Percentiles rank a stretch among this genome's conserved stretches.
These are phyloP conservation scores for Gadus chalcogrammus DNA, from an alignment of 2,113 vertebrate species.

Conservation along the genomic window DNA sequence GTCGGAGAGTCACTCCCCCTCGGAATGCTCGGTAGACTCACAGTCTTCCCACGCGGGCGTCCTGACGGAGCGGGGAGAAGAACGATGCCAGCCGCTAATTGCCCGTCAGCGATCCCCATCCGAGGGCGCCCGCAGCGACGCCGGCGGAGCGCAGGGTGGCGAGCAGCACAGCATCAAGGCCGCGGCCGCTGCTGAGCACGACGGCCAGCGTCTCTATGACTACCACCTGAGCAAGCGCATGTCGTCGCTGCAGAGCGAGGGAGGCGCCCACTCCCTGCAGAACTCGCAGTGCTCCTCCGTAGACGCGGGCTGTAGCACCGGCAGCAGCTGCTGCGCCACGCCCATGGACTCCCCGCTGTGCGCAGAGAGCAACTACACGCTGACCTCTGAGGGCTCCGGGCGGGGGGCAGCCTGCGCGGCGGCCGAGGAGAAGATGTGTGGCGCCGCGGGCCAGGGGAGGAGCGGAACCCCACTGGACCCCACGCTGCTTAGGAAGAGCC, in stretches of 20 bases:
- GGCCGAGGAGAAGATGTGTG: conserved; percentile 80
- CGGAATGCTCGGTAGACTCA: conserved; percentile 74
- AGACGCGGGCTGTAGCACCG: conserved; percentile 91
- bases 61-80: conserved; percentile 75
- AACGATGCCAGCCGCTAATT: conserved; percentile 67
- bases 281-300: conserved; percentile 95
- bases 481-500: conserved; percentile 83
- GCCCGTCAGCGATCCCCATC: conserved; percentile 73
- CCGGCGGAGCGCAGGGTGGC: conserved; percentile 68
- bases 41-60: conserved; percentile 76
- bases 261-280: conserved; percentile 88
- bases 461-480: conserved; percentile 81
- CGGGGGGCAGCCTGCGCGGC: conserved; percentile 56
- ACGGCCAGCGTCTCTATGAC: conserved; percentile 80
- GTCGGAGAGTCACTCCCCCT: conserved; percentile 71
- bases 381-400: conserved; percentile 65
- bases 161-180: conserved; percentile 79
- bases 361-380: conserved; percentile 81
- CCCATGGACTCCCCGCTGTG: conserved; percentile 90
- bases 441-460: conserved; percentile 78
- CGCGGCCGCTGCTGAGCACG: conserved; percentile 75
- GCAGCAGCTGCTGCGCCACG: conserved; percentile 87
- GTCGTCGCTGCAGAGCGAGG: conserved; percentile 92
- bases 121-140: conserved; percentile 72
- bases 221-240: conserved; percentile 91